A percentile compares a stretch with the other conserved stretches of the same genome.
Conservation (phyloP, 2,113 vertebrate genomes). For the Micromys minutus region DNA sequence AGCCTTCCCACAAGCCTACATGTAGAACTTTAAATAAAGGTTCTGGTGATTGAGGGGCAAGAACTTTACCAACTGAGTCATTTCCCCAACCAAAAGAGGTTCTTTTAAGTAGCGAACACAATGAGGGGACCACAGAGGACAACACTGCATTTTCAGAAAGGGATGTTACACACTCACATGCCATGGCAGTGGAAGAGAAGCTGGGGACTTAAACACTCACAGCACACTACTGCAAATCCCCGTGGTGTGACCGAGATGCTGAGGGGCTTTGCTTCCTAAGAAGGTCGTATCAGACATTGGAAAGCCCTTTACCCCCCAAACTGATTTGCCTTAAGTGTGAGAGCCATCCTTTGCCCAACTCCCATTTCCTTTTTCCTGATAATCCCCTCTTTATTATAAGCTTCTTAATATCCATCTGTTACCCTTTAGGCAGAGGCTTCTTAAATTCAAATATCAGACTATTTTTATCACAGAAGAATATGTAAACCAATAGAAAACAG, state of each 20-base stretch:
- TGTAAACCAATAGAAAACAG: slow-evolving; percentile 88
- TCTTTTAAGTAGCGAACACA: neutral
- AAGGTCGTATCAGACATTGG: slow-evolving; percentile 49
- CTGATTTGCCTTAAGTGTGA: slow-evolving; percentile 75
- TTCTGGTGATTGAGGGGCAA: neutral
- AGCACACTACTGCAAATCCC: neutral
- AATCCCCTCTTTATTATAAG: slow-evolving; percentile 87
- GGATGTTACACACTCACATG: neutral
- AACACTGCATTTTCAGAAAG: slow-evolving; percentile 29
- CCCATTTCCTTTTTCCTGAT: slow-evolving; percentile 80
- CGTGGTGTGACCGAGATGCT: neutral
- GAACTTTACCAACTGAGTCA: neutral
- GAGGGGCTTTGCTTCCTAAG: slow-evolving; percentile 59
- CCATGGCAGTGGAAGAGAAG: neutral
- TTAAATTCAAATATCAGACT: slow-evolving; percentile 87
- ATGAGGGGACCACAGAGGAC: neutral
- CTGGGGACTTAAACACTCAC: slow-evolving; percentile 28
- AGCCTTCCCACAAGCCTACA: neutral
- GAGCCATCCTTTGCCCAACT: slow-evolving; percentile 66
- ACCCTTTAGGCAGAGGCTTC: slow-evolving; percentile 87
- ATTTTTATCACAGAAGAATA: slow-evolving; percentile 88
- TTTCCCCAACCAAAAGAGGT: neutral
- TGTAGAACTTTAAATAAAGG: neutral
- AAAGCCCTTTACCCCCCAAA: slow-evolving; percentile 69
- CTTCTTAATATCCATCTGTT: slow-evolving; percentile 89